Conservation (phyloP, 2,797 vertebrate genomes). For the Mus spretus region DNA sequence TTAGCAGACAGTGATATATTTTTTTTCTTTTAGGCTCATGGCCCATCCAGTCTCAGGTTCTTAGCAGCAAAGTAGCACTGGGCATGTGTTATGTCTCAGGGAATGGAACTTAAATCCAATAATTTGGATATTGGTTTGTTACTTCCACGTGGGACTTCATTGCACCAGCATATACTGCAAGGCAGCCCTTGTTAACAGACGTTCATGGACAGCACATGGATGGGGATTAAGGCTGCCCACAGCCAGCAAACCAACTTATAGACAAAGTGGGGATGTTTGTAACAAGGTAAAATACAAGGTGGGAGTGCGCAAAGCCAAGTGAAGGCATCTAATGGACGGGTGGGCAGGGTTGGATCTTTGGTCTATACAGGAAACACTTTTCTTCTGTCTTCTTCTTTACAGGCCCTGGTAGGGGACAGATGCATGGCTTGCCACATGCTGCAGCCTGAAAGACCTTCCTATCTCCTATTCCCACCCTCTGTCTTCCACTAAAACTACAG, state of each 20-base stretch:
- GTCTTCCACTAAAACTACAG: not conserved
- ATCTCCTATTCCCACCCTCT: not conserved
- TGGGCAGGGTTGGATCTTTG: not conserved
- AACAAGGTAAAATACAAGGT: not conserved
- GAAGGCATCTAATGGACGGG: too few relatives aligned
- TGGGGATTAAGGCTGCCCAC: not conserved
- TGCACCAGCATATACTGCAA: too few relatives aligned
- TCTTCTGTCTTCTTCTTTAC: not conserved
- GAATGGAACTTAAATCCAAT: not conserved
- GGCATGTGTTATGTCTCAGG: not conserved
- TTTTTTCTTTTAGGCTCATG: too few relatives aligned
- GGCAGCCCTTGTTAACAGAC: not conserved
- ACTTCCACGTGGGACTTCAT: fast-evolving
- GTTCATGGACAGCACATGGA: not conserved
- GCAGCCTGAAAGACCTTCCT: not conserved
- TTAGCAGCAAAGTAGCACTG: not conserved
- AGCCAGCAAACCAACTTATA: not conserved
- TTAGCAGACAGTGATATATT: not conserved
- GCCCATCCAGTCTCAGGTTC: not conserved
- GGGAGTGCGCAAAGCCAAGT: not conserved
- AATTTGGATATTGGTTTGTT: not conserved
- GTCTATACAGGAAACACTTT: not conserved
- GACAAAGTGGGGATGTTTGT: not conserved
- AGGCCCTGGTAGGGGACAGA: not conserved
- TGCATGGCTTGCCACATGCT: not conserved